phyloP scores from a whole-genome alignment of 2,797 vertebrate species.

The Mus caroli region DNA sequence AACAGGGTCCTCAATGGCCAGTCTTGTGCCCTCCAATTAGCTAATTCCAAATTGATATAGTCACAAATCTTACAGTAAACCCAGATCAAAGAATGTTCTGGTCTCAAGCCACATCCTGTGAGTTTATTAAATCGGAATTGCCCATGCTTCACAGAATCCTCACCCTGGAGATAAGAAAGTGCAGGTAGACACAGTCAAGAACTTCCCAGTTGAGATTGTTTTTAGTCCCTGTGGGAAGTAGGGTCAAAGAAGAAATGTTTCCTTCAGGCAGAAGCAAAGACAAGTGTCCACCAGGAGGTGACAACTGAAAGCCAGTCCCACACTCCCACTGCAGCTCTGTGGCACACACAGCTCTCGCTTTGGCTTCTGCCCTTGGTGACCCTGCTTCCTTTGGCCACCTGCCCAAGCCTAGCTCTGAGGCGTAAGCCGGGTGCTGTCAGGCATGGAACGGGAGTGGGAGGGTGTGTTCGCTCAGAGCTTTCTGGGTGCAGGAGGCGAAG shows the following conservation, averaged over 20 bases:
- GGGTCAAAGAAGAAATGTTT: background rate
- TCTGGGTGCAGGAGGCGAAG: conserved; percentile 47
- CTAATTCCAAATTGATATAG: conserved; percentile 60
- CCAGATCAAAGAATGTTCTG: conserved; percentile 38
- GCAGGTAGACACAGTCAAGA: background rate
- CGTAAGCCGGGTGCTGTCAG: conserved; percentile 49
- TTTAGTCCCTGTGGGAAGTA: background rate
- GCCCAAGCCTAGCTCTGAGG: background rate
- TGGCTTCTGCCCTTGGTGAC: background rate
- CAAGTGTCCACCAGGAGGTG: background rate
- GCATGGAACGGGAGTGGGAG: background rate
- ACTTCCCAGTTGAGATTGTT: background rate
- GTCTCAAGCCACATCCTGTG: background rate
- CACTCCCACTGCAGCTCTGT: background rate
- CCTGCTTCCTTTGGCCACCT: conserved; percentile 21
- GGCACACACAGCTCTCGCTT: background rate
- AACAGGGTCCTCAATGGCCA: background rate
- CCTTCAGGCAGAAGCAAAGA: background rate
- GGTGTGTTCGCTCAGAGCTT: conserved; percentile 59
- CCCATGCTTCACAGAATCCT: background rate
- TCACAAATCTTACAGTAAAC: conserved; percentile 43
- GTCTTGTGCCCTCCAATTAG: background rate
- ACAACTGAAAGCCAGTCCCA: background rate
- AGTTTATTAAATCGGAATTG: conserved; percentile 37
- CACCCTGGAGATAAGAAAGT: background rate